phyloP scores from a whole-genome alignment of 2,797 vertebrate genomes.

The Rhabdomys pumilio region DNA sequence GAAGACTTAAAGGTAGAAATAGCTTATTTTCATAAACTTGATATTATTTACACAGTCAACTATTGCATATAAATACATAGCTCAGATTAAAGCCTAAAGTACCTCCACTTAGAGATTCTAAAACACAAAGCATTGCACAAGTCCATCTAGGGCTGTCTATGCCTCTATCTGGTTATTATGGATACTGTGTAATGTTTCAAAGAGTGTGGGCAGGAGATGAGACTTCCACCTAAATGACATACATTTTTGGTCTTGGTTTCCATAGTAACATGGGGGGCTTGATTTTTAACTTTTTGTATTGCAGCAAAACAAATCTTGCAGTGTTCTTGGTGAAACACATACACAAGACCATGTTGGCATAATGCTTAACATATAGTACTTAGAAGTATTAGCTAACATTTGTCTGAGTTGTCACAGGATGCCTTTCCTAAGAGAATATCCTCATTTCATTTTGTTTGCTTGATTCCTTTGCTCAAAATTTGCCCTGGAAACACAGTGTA shows the following conservation, averaged over 20 bases:
- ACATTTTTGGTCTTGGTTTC: background rate
- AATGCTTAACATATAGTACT: fast-evolving
- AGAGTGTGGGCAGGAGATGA: fast-evolving
- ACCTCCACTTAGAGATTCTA: background rate
- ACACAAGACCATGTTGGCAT: background rate
- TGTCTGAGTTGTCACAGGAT: background rate
- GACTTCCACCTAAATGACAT: too few species aligned
- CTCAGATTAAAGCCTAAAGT: background rate
- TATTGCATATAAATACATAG: background rate
- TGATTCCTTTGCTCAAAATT: slow-evolving; percentile 75
- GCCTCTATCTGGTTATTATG: background rate
- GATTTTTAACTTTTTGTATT: background rate
- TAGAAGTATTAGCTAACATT: background rate
- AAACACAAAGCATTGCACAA: background rate
- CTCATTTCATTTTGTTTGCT: slow-evolving; percentile 68
- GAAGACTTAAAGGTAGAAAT: background rate
- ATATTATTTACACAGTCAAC: background rate
- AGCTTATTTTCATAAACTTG: background rate
- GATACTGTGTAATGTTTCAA: background rate
- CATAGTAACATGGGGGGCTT: background rate
- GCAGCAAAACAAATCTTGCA: background rate
- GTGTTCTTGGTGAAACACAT: background rate
- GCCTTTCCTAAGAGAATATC: slow-evolving; percentile 29
- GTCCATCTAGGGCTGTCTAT: background rate
- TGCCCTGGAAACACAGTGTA: slow-evolving; percentile 74